phyloP scores from a whole-genome alignment of 1,140 invertebrate genomes.

The Bombus huntii region DNA sequence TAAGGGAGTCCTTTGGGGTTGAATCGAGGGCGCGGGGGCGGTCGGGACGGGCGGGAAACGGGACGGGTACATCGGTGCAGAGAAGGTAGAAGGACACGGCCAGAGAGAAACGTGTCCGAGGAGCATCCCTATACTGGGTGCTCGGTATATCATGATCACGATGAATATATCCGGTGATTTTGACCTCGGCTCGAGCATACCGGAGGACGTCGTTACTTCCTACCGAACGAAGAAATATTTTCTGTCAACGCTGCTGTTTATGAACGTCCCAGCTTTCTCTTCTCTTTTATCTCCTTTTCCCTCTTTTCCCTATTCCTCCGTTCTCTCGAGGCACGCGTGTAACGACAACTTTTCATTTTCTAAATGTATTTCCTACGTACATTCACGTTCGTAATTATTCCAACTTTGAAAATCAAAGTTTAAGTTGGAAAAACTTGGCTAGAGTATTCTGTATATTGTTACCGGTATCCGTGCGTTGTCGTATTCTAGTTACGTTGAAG shows the following conservation, averaged over 20 bases:
- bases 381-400: not conserved
- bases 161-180: conserved; percentile 18
- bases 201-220: not conserved
- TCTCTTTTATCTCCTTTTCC: not conserved
- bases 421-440: not conserved
- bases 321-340: not conserved
- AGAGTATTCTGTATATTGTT: not conserved
- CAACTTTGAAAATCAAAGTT: not conserved
- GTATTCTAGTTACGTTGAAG: not conserved
- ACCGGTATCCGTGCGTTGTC: not conserved
- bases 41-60: conserved; percentile 27
- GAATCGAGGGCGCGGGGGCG: conserved; percentile 68
- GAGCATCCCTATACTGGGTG: conserved; percentile 68
- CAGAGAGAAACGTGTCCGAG: conserved; percentile 79
- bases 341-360: not conserved
- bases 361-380: not conserved
- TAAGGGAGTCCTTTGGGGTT: conserved; percentile 78
- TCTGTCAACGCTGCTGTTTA: not conserved
- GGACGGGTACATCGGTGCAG: conserved; percentile 60
- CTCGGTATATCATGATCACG: conserved; percentile 29
- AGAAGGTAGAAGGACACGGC: conserved; percentile 76
- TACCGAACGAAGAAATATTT: not conserved
- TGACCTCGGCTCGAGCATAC: not conserved
- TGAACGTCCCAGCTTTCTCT: not conserved
- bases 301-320: not conserved